Conservation (phyloP, 1,140 invertebrate species). For the Megalonaias nervosa region DNA sequence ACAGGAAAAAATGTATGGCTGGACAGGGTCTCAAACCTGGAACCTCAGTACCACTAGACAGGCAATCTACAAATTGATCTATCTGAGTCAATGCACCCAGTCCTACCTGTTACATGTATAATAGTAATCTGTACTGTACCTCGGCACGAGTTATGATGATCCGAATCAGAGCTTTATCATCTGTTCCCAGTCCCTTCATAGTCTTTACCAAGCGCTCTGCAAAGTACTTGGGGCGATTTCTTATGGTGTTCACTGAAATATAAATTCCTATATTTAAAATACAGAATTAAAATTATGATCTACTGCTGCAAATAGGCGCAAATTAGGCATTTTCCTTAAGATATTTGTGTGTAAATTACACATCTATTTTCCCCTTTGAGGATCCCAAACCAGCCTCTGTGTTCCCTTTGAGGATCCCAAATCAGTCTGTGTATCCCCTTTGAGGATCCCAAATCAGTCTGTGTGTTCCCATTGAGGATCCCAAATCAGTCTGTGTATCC, state of each 20-base stretch:
- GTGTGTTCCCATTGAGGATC: not conserved
- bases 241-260: constrained; percentile 56
- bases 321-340: not conserved
- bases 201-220: constrained; percentile 90
- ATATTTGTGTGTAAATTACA: not conserved
- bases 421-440: too few relatives aligned
- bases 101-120: too few relatives aligned
- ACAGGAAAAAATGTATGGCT: too few relatives aligned
- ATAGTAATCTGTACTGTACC: constrained; percentile 36
- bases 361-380: too few relatives aligned
- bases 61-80: too few relatives aligned
- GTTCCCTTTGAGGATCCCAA: not conserved
- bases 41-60: too few relatives aligned
- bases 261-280: constrained; percentile 4
- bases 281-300: not conserved
- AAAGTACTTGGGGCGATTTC: constrained; percentile 92
- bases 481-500: not conserved
- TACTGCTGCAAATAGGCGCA: too few relatives aligned
- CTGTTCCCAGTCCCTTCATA: constrained; percentile 90
- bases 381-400: not conserved
- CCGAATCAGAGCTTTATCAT: constrained; percentile 90
- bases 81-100: too few relatives aligned
- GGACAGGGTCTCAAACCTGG: too few relatives aligned
- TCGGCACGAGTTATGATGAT: constrained; percentile 92
- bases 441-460: not conserved